These are phyloP conservation scores for Pipistrellus pipistrellus DNA, from an alignment of 2,797 vertebrate species.

Conservation along the genomic window DNA sequence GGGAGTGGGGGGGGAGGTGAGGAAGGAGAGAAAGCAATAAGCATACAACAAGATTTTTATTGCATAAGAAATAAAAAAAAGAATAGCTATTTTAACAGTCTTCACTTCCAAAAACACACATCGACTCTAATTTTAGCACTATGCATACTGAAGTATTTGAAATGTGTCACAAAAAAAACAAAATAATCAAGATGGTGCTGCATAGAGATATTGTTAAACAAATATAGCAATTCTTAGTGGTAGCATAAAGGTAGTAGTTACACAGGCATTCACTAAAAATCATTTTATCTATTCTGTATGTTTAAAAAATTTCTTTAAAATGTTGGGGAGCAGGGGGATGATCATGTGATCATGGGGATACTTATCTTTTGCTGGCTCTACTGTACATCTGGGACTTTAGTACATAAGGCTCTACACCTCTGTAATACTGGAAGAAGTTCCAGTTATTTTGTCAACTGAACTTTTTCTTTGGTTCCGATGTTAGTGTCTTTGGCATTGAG, in stretches of 20 bases:
- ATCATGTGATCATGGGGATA: not conserved
- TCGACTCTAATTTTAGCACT: not conserved
- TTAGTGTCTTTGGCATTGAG: not conserved
- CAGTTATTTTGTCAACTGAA: not conserved
- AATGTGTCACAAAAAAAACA: not conserved
- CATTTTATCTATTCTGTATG: not conserved
- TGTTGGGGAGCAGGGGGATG: not conserved
- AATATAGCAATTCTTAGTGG: not conserved
- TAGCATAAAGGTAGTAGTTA: not conserved
- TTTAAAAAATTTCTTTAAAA: not conserved
- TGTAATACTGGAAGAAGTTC: not conserved
- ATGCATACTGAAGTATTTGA: not conserved
- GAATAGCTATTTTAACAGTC: not conserved
- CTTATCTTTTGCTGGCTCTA: not conserved
- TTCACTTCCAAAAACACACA: not conserved
- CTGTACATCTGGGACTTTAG: not conserved
- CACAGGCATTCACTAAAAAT: not conserved
- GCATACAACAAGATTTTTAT: not conserved
- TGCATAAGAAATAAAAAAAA: not conserved
- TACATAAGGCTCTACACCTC: not conserved
- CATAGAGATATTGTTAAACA: not conserved
- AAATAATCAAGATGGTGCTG: not conserved
- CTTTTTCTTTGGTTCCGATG: not conserved
- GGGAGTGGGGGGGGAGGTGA: accelerated
- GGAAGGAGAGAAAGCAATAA: not conserved